These are phyloP conservation scores for Micrasema longulum DNA, from an alignment of 1,140 invertebrate genomes.

Conservation along the genomic window DNA sequence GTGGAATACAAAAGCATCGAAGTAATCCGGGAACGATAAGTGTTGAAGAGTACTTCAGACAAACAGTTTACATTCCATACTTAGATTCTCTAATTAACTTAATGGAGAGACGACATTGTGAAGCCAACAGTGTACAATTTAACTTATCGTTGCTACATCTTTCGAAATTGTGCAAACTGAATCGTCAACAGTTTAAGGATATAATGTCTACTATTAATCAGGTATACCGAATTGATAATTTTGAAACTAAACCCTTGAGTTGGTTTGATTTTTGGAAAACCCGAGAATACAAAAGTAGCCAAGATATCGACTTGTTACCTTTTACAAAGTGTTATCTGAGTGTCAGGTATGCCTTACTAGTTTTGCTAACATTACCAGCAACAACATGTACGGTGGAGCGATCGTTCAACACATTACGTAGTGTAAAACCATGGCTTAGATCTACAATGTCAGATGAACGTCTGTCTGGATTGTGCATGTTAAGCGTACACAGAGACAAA, in stretches of 20 bases:
- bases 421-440: not conserved
- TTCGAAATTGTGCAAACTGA: too few relatives aligned
- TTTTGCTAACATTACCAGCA: not conserved
- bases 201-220: not conserved
- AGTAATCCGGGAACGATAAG: too few relatives aligned
- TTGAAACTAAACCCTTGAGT: too few relatives aligned
- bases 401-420: not conserved
- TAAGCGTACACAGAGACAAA: slow-evolving; percentile 6
- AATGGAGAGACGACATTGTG: not conserved
- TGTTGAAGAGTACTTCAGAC: too few relatives aligned
- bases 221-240: not conserved
- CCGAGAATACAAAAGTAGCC: too few relatives aligned
- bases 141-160: not conserved
- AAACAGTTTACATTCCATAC: too few relatives aligned
- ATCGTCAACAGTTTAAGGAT: too few relatives aligned
- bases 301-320: too few relatives aligned
- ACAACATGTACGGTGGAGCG: too few relatives aligned
- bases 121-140: slow-evolving; percentile 1
- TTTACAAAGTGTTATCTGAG: too few relatives aligned
- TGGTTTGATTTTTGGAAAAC: not conserved
- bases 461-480: slow-evolving; percentile 2
- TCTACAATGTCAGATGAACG: not conserved
- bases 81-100: too few relatives aligned
- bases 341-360: slow-evolving; percentile 1
- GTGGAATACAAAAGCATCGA: too few relatives aligned